These are phyloP conservation scores for Microctenopoma lineatum DNA, from an alignment of 2,797 vertebrate genomes.

Conservation along the genomic window DNA sequence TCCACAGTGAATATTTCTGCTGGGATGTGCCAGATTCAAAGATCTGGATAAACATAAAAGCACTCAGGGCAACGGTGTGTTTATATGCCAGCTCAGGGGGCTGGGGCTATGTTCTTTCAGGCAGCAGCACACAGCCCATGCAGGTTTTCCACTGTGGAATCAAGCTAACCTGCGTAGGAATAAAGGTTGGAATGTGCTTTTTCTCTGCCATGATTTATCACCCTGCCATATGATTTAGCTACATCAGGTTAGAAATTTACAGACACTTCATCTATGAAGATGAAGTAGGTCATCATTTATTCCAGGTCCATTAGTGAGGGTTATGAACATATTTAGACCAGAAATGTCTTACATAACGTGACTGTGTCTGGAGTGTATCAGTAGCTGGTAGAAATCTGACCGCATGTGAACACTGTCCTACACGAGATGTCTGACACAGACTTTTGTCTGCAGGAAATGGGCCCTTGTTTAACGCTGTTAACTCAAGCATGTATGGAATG, in stretches of 20 bases:
- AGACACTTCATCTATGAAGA: slow-evolving; percentile 39
- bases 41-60: slow-evolving; percentile 81
- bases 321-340: slow-evolving; percentile 40
- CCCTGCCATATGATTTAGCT: slow-evolving; percentile 23
- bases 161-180: slow-evolving; percentile 33
- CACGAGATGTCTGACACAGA: slow-evolving; percentile 49
- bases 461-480: slow-evolving; percentile 80
- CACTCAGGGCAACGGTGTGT: slow-evolving; percentile 64
- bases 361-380: slow-evolving; percentile 50
- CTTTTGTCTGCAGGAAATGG: slow-evolving; percentile 76
- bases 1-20: slow-evolving; percentile 72
- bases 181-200: slow-evolving; percentile 23
- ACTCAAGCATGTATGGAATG: slow-evolving; percentile 81
- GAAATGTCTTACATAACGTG: slow-evolving; percentile 41
- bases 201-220: slow-evolving; percentile 19
- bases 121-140: neutral
- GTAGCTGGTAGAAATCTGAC: slow-evolving; percentile 28
- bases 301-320: slow-evolving; percentile 4
- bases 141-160: slow-evolving; percentile 34
- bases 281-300: slow-evolving; percentile 36
- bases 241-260: slow-evolving; percentile 20
- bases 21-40: slow-evolving; percentile 73
- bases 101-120: slow-evolving; percentile 31
- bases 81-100: slow-evolving; percentile 65
- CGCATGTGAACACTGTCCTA: slow-evolving; percentile 47